Evolutionary conservation across 2,113 vertebrate species (phyloP).

Genomic region (Lycaon pictus): DNA sequence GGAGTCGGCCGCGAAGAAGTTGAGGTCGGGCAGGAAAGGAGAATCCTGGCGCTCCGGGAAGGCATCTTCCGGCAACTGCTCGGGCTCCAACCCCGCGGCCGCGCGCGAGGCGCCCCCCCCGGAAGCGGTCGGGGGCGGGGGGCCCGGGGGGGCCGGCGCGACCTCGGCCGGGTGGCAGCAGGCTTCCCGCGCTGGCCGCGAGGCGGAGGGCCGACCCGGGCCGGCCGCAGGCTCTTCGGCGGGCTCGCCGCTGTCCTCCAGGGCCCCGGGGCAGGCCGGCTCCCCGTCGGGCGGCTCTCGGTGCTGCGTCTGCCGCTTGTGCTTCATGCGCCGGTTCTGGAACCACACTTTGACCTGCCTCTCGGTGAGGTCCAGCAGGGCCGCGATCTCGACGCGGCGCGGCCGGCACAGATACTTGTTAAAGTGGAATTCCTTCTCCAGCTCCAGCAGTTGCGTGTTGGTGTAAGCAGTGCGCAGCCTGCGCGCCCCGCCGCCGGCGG

Average conservation of each 20-base stretch:
- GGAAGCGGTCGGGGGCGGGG: background rate
- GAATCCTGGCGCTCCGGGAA: conserved; percentile 87
- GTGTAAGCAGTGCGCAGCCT: conserved; percentile 97
- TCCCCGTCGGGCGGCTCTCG: conserved; percentile 91
- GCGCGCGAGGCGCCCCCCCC: conserved; percentile 61
- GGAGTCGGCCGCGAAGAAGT: conserved; percentile 90
- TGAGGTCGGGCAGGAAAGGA: conserved; percentile 90
- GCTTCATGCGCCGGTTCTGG: conserved; percentile 98
- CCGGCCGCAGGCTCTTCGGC: conserved; percentile 88
- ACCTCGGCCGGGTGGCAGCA: conserved; percentile 62
- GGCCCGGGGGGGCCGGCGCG: background rate
- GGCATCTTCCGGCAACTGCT: conserved; percentile 74
- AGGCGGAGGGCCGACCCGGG: conserved; percentile 83
- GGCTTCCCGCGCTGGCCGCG: conserved; percentile 84
- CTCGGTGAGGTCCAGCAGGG: conserved; percentile 95
- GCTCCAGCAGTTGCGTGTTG: conserved; percentile 97
- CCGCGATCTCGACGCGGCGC: conserved; percentile 96
- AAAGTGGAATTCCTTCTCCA: conserved; percentile 99
- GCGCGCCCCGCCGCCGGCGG: conserved; percentile 88
- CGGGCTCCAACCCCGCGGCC: conserved; percentile 13
- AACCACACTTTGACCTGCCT: conserved; percentile 99
- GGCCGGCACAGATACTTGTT: conserved; percentile 98
- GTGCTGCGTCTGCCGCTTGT: conserved; percentile 95
- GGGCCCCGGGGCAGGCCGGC: conserved; percentile 78
- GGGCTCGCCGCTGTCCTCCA: conserved; percentile 89